Percentiles rank a stretch among this genome's conserved stretches.
Evolutionary conservation across 2,113 vertebrate species (phyloP).

Genomic region (Dasyornis broadbenti): DNA sequence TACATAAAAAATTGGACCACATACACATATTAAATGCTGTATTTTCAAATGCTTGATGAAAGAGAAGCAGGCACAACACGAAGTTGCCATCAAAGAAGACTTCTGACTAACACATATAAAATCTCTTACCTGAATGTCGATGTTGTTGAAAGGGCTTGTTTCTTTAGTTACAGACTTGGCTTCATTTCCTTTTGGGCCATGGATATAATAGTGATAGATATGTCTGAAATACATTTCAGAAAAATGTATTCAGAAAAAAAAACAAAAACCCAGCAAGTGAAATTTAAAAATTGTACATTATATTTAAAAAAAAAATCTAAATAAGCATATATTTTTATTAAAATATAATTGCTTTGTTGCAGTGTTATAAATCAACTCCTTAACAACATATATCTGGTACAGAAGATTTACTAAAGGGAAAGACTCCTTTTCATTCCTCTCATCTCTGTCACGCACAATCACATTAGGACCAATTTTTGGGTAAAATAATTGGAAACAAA

Average conservation of each 20-base stretch:
- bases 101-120: background rate
- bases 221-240: conserved; percentile 75
- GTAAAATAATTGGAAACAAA: background rate
- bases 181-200: conserved; percentile 85
- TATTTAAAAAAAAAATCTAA: background rate
- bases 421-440: background rate
- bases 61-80: background rate
- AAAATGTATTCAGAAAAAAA: no score
- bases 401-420: background rate
- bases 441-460: background rate
- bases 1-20: background rate
- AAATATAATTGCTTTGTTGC: background rate
- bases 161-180: background rate
- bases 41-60: background rate
- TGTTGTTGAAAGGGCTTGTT: conserved; percentile 60
- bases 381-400: background rate
- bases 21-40: background rate
- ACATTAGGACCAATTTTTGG: background rate
- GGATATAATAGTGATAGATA: conserved; percentile 95
- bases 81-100: background rate
- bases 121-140: conserved; percentile 84
- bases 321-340: background rate
- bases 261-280: background rate
- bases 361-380: background rate
- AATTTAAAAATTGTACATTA: background rate